Conservation (phyloP, 1,140 invertebrate genomes). For the Drosophila micromelanica region DNA sequence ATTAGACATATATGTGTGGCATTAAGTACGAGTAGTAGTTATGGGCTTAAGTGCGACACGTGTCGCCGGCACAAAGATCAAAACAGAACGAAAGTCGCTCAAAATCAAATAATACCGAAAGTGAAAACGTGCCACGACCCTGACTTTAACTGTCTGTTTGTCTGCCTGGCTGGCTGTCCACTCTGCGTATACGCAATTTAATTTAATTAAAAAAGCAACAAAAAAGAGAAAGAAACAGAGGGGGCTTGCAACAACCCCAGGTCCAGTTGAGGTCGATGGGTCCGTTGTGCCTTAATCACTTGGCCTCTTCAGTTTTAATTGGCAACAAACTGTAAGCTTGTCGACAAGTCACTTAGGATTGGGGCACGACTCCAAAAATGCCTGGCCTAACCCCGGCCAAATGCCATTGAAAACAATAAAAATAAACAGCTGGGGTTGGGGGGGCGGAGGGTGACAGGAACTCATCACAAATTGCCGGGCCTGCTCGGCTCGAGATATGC, state of each 20-base stretch:
- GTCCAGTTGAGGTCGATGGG: slow-evolving; percentile 19
- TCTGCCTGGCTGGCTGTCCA: slow-evolving; percentile 41
- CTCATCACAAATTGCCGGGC: slow-evolving; percentile 22
- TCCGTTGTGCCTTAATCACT: slow-evolving; percentile 65
- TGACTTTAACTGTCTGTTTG: background rate
- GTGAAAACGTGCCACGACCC: slow-evolving; percentile 39
- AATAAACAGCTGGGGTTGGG: slow-evolving; percentile 45
- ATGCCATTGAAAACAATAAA: slow-evolving; percentile 68
- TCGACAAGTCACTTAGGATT: slow-evolving; percentile 48
- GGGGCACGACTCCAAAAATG: slow-evolving; percentile 35
- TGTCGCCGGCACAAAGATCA: slow-evolving; percentile 61
- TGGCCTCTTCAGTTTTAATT: slow-evolving; percentile 79
- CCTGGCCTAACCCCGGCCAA: slow-evolving; percentile 13
- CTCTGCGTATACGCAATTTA: slow-evolving; percentile 79
- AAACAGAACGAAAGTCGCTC: slow-evolving; percentile 69
- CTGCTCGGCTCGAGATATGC: slow-evolving; percentile 39
- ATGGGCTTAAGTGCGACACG: slow-evolving; percentile 52
- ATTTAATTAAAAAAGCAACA: slow-evolving; percentile 74
- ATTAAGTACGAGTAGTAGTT: slow-evolving; percentile 32
- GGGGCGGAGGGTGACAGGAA: background rate
- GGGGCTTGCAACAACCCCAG: slow-evolving; percentile 19
- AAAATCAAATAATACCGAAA: slow-evolving; percentile 77
- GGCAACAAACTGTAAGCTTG: slow-evolving; percentile 72
- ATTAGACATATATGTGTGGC: slow-evolving; percentile 22
- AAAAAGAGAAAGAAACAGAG: slow-evolving; percentile 2